Evolutionary conservation across 1,140 invertebrate species (phyloP), one percentile per base, ranked within the genome.

Genomic region (Leptonema lineaticorne): DNA sequence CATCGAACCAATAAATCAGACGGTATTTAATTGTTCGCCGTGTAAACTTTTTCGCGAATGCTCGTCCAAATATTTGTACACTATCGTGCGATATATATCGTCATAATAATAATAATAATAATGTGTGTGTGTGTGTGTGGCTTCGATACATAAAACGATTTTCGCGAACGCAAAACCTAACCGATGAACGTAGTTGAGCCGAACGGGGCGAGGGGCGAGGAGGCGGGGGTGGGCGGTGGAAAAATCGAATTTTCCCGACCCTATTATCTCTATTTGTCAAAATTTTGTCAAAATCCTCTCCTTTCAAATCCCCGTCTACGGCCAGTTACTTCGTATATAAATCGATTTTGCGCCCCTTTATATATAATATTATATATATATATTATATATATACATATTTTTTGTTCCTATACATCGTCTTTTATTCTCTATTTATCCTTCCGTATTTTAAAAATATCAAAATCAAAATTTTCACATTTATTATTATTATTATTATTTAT

Each of bases 1-100:
- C 50, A 53, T 53, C 22, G 50, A 53, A 20, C 22, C 50, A 11
- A 53, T 53, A 53, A 53, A 53, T 53, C 50, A 53, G 50, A 8
- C 1, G 18, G 50, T n/a, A n/a, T n/a, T n/a, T n/a, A n/a, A n/a
- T n/a, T n/a, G n/a, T n/a, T 53, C 50, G 50, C 50, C 11, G 50
- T 2, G 8, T 22, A 24, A 53, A 53, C 50, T 53, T 53, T 53
- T 53, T 53, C 50, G 22, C 22, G 50, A 24, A 26, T 53, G 50
- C n/a, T n/a, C n/a, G n/a, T n/a, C n/a, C n/a, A n/a, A n/a, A n/a
- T n/a, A n/a, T n/a, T n/a, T 53, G 50, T 24, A 20, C 3, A 53
- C 20, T 20, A 53, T 48, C 2, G 46, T 2, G 16, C 50, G 20
- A 53, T 53, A 53, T 24, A 41, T 41, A 41, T 41, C 2, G 11